Percentiles rank a stretch among this genome's conserved stretches.
Conservation (phyloP, 2,113 vertebrate genomes). For the Spilogale gracilis region DNA sequence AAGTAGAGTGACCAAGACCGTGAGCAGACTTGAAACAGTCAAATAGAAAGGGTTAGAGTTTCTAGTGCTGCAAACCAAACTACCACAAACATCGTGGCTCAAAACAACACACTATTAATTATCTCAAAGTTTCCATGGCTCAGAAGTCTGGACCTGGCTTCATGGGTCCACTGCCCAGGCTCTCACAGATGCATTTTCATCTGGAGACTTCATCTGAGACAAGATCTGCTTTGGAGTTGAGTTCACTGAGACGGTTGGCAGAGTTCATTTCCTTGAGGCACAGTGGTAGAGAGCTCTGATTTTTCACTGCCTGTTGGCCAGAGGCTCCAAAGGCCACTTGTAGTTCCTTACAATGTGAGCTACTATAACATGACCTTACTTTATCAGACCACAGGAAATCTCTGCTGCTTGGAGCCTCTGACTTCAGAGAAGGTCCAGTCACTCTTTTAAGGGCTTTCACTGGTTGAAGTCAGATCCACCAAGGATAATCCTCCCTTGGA, state of each 20-base stretch:
- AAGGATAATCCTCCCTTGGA: neutral
- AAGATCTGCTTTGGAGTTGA: neutral
- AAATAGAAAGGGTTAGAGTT: neutral
- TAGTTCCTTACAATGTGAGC: neutral
- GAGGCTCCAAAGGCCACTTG: neutral
- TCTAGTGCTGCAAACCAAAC: neutral
- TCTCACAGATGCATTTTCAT: neutral
- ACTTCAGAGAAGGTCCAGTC: neutral
- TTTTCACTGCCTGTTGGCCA: neutral
- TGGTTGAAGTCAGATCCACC: neutral
- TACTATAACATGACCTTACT: neutral
- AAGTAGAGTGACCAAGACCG: neutral
- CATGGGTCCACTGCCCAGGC: neutral
- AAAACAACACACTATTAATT: neutral
- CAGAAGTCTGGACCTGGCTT: neutral
- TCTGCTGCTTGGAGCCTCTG: neutral
- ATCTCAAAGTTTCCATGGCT: neutral
- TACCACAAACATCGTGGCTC: neutral
- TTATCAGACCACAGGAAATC: neutral
- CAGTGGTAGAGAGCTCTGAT: neutral
- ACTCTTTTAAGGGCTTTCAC: neutral
- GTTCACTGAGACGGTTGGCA: neutral
- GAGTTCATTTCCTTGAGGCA: neutral
- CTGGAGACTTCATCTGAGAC: neutral
- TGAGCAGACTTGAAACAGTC: neutral